These are phyloP conservation scores for Girardinichthys multiradiatus DNA, from an alignment of 2,113 vertebrate species.

Conservation along the genomic window DNA sequence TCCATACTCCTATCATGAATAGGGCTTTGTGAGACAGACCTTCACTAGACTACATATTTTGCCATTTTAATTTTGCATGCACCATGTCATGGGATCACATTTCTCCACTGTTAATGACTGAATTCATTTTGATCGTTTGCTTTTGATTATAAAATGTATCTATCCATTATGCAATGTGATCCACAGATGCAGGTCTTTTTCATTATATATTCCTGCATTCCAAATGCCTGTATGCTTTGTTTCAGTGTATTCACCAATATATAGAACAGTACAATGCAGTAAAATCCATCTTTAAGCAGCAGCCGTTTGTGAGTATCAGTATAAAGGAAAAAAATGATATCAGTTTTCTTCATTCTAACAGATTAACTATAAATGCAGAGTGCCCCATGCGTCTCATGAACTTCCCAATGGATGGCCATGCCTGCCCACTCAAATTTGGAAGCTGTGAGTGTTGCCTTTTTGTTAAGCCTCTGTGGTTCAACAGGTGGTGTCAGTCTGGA, in stretches of 20 bases:
- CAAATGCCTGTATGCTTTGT: too few relatives aligned
- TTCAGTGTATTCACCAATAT: neutral
- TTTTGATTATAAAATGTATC: neutral
- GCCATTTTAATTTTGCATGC: too few relatives aligned
- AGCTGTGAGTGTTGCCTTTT: conserved; percentile 80
- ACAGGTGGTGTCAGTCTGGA: conserved; percentile 56
- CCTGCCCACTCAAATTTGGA: conserved; percentile 86
- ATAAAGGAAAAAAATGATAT: conserved; percentile 37
- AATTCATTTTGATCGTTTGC: neutral
- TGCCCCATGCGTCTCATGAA: conserved; percentile 87
- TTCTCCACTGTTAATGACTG: neutral
- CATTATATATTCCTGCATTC: neutral
- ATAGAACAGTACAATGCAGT: neutral
- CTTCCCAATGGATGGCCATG: conserved; percentile 86
- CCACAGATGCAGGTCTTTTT: neutral
- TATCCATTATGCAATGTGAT: neutral
- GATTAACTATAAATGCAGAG: conserved; percentile 86
- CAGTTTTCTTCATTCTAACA: conserved; percentile 59
- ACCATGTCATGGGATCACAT: too few relatives aligned
- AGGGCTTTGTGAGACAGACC: neutral
- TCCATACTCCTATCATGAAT: neutral
- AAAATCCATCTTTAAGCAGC: conserved; percentile 14
- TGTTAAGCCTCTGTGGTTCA: conserved; percentile 29
- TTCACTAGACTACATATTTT: too few relatives aligned
- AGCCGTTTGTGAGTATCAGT: conserved; percentile 25